These are phyloP conservation scores for Syngnathus floridae DNA, from an alignment of 2,113 vertebrate species.

Conservation along the genomic window DNA sequence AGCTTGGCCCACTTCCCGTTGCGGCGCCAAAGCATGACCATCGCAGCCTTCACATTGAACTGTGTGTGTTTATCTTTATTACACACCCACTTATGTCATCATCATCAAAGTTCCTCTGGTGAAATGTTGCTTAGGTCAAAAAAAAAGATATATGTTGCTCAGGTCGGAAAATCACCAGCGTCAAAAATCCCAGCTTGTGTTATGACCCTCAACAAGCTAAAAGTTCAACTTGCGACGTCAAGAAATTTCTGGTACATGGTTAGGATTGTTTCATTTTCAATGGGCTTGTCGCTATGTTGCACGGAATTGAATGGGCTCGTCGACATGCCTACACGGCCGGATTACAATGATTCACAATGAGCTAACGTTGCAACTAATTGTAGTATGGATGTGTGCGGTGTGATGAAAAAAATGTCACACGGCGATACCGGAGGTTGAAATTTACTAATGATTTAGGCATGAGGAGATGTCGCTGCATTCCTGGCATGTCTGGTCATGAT, in stretches of 20 bases:
- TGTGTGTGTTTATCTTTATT: neutral
- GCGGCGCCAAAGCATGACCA: too few relatives aligned
- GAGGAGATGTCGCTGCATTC: neutral
- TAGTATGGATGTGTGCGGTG: too few relatives aligned
- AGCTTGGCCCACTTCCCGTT: neutral
- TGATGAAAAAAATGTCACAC: too few relatives aligned
- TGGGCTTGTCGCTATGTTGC: too few relatives aligned
- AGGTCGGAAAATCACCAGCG: neutral
- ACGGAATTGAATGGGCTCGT: too few relatives aligned
- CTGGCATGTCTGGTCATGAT: neutral
- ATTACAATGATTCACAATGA: too few relatives aligned
- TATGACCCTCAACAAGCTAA: neutral
- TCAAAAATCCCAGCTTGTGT: neutral
- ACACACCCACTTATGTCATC: neutral
- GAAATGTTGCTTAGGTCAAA: neutral
- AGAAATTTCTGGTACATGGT: neutral
- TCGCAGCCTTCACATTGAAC: neutral
- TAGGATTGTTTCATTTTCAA: too few relatives aligned
- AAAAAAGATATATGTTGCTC: too few relatives aligned
- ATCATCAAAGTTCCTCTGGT: neutral
- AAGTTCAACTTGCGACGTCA: neutral
- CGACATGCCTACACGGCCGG: too few relatives aligned
- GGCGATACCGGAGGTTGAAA: too few relatives aligned
- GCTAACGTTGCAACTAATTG: too few relatives aligned
- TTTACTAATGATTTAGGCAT: neutral